A percentile compares a stretch with the other conserved stretches of the same genome.
Evolutionary conservation across 1,140 invertebrate species (phyloP).

Genomic region (Heliconius hewitsoni): DNA sequence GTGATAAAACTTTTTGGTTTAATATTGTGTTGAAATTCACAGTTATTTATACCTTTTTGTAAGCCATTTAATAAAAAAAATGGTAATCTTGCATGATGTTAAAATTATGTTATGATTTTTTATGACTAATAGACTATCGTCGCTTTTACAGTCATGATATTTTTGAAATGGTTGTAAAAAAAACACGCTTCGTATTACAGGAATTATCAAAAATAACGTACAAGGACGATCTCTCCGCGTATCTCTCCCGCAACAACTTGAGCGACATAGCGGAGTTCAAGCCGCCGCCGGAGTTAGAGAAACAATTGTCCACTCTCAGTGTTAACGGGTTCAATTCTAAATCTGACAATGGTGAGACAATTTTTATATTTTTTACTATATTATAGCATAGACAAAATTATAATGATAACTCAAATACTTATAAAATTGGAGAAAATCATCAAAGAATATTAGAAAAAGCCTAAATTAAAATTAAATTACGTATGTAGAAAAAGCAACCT

Average conservation of each 20-base stretch:
- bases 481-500: too few relatives aligned
- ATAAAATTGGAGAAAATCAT: too few relatives aligned
- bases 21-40: too few relatives aligned
- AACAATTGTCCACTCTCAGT: slow-evolving; percentile 61
- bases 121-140: background rate
- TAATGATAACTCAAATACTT: too few relatives aligned
- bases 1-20: background rate
- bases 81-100: too few relatives aligned
- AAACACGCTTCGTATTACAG: slow-evolving; percentile 46
- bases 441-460: too few relatives aligned
- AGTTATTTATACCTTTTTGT: too few relatives aligned
- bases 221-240: slow-evolving; percentile 69
- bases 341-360: slow-evolving; percentile 52
- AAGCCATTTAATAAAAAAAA: too few relatives aligned
- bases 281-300: slow-evolving; percentile 62
- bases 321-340: slow-evolving; percentile 64
- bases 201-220: slow-evolving; percentile 74
- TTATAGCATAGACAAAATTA: too few relatives aligned
- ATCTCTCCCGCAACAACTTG: slow-evolving; percentile 61
- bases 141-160: background rate
- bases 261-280: slow-evolving; percentile 69
- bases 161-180: background rate
- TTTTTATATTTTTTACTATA: background rate
- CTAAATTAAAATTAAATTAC: too few relatives aligned
- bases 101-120: too few relatives aligned